These are phyloP conservation scores for Phallusia fumigata DNA, from an alignment of 23 tunicate genomes.

Conservation along the genomic window DNA sequence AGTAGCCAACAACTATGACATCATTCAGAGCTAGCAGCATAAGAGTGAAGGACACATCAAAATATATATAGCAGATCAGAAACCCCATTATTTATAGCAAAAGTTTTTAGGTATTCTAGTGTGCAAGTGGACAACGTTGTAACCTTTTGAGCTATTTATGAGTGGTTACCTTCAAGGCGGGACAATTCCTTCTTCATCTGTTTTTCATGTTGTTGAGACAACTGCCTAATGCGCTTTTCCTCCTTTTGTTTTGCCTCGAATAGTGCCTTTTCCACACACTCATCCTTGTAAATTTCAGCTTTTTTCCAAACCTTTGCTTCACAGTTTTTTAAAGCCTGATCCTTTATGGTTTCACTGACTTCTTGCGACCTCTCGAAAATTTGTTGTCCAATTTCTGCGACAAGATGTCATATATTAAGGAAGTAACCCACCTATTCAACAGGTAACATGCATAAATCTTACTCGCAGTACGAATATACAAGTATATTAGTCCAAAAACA, in stretches of 20 bases:
- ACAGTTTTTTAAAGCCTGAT: slow-evolving; percentile 32
- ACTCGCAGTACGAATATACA: no score
- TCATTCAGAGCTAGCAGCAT: no score
- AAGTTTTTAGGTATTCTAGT: no score
- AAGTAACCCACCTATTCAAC: no score
- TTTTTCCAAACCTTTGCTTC: slow-evolving; percentile 64
- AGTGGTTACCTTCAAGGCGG: slow-evolving; percentile 34
- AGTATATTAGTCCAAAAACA: no score
- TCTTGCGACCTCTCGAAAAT: slow-evolving; percentile 31
- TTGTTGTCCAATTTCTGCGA: slow-evolving; percentile 53
- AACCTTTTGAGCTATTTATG: no score
- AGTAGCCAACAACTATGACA: no score
- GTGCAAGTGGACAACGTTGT: no score
- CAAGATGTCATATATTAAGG: not conserved
- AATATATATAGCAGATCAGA: no score
- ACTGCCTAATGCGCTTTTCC: slow-evolving; percentile 4
- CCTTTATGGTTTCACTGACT: slow-evolving; percentile 19
- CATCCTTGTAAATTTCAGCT: slow-evolving; percentile 65
- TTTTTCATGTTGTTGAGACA: slow-evolving; percentile 41
- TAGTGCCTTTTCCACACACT: slow-evolving; percentile 69
- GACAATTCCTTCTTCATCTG: slow-evolving; percentile 47
- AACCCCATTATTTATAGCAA: no score
- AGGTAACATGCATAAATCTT: no score
- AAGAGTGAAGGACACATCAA: no score
- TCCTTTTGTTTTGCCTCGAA: slow-evolving; percentile 26